A percentile compares a stretch with the other conserved stretches of the same genome.
Evolutionary conservation across 1,140 invertebrate species (phyloP).

Genomic region (Drosophila tristis): DNA sequence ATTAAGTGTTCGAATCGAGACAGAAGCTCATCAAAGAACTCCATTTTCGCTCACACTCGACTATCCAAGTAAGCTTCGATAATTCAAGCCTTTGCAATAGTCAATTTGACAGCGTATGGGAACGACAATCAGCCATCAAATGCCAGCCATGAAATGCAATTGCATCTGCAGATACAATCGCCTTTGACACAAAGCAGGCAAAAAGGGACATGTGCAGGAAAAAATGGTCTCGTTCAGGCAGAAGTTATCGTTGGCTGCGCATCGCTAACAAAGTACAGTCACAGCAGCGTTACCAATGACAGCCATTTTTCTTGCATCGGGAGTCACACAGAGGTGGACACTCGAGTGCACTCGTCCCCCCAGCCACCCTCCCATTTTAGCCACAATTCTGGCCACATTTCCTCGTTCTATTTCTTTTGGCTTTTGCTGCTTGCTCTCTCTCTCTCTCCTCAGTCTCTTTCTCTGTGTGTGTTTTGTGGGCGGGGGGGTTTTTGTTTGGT

Average conservation of each 20-base stretch:
- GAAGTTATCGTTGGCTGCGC: slow-evolving; percentile 62
- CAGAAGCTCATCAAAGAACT: too few relatives aligned
- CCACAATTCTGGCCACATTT: slow-evolving; percentile 66
- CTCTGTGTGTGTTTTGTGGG: slow-evolving; percentile 14
- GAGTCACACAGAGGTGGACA: slow-evolving; percentile 55
- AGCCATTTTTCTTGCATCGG: slow-evolving; percentile 63
- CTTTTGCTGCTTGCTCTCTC: slow-evolving; percentile 17
- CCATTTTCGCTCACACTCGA: too few relatives aligned
- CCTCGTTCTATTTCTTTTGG: slow-evolving; percentile 59
- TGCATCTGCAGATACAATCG: slow-evolving; percentile 5
- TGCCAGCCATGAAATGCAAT: slow-evolving; percentile 33
- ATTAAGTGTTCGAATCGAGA: too few relatives aligned
- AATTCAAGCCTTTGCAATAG: slow-evolving; percentile 5
- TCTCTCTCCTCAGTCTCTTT: neutral
- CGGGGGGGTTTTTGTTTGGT: slow-evolving; percentile 46
- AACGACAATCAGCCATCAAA: slow-evolving; percentile 8
- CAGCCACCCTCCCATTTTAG: slow-evolving; percentile 5
- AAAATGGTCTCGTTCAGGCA: slow-evolving; percentile 28
- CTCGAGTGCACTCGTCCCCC: slow-evolving; percentile 36
- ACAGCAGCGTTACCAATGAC: slow-evolving; percentile 26
- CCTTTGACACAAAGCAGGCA: slow-evolving; percentile 23
- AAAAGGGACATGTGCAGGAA: neutral
- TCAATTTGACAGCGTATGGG: neutral
- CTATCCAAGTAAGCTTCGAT: neutral
- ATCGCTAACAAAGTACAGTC: slow-evolving; percentile 50